phyloP scores from a whole-genome alignment of 2,888 invertebrate species.

The Poecilus cupreus region DNA sequence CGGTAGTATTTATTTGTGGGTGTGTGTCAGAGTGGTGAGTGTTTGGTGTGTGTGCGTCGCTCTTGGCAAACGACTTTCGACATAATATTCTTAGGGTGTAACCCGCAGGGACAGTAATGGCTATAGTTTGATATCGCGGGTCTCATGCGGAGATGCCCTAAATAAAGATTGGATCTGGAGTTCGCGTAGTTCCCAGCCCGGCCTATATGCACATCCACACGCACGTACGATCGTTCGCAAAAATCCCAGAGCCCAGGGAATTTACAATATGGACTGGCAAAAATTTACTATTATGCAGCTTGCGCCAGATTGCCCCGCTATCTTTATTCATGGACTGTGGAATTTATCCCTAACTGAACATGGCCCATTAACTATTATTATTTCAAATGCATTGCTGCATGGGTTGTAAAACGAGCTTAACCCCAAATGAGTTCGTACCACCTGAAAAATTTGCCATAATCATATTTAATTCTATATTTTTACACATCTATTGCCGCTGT shows the following conservation, averaged over 20 bases:
- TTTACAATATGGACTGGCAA: conserved; percentile 24
- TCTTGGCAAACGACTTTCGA: conserved; percentile 32
- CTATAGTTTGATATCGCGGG: conserved; percentile 54
- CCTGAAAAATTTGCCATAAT: too few relatives aligned
- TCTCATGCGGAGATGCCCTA: conserved; percentile 47
- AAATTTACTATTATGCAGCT: conserved; percentile 28
- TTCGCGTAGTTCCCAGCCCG: neutral
- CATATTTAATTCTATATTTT: too few relatives aligned
- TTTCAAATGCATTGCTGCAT: too few relatives aligned
- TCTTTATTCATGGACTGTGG: conserved; percentile 3
- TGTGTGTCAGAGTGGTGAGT: neutral
- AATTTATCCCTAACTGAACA: conserved; percentile 2
- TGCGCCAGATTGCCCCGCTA: neutral
- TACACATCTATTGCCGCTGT: too few relatives aligned
- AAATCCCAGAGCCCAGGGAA: conserved; percentile 36
- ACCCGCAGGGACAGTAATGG: conserved; percentile 49
- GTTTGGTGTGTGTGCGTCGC: neutral
- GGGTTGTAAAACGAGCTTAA: too few relatives aligned
- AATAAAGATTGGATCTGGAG: conserved; percentile 54
- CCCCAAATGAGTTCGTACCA: too few relatives aligned
- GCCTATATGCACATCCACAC: conserved; percentile 19
- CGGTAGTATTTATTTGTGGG: too few relatives aligned
- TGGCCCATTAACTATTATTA: too few relatives aligned
- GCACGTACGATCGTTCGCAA: conserved; percentile 23
- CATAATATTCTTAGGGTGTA: conserved; percentile 53